Conservation (phyloP, 2,888 invertebrate species). For the Microdon myrmicae region DNA sequence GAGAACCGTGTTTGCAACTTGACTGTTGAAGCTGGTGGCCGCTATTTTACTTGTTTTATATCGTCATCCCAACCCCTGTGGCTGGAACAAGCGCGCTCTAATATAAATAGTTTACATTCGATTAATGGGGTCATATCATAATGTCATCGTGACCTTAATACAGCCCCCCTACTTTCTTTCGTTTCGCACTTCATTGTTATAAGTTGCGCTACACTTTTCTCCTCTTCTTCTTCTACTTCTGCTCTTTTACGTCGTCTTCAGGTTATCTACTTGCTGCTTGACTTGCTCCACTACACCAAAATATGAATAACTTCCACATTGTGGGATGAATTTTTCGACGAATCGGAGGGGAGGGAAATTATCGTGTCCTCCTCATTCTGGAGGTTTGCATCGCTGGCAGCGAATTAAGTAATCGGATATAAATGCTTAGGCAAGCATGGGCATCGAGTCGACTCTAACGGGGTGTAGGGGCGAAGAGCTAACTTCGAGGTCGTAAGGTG, state of each 20-base stretch:
- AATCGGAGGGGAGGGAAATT: slow-evolving; percentile 5
- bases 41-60: slow-evolving; percentile 12
- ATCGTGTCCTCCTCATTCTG: not conserved
- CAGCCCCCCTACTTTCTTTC: too few species aligned
- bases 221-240: not conserved
- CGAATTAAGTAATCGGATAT: slow-evolving; percentile 11
- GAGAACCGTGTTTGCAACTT: slow-evolving; percentile 15
- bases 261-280: slow-evolving; percentile 3
- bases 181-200: too few species aligned
- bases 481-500: too few species aligned
- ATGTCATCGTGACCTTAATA: slow-evolving; percentile 25
- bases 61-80: not conserved
- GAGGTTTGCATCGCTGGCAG: slow-evolving; percentile 11
- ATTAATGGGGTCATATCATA: slow-evolving; percentile 33
- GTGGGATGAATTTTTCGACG: not conserved
- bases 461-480: too few species aligned
- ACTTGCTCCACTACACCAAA: slow-evolving; percentile 9
- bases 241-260: not conserved
- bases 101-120: slow-evolving; percentile 26
- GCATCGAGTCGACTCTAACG: too few species aligned
- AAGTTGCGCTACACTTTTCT: too few species aligned
- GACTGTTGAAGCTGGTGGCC: slow-evolving; percentile 6
- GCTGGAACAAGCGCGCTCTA: not conserved
- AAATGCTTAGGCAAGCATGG: too few species aligned
- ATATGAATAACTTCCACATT: not conserved